A percentile compares a stretch with the other conserved stretches of the same genome.
phyloP scores from a whole-genome alignment of 2,113 vertebrate genomes.

The Cyanoramphus novaezelandiae region DNA sequence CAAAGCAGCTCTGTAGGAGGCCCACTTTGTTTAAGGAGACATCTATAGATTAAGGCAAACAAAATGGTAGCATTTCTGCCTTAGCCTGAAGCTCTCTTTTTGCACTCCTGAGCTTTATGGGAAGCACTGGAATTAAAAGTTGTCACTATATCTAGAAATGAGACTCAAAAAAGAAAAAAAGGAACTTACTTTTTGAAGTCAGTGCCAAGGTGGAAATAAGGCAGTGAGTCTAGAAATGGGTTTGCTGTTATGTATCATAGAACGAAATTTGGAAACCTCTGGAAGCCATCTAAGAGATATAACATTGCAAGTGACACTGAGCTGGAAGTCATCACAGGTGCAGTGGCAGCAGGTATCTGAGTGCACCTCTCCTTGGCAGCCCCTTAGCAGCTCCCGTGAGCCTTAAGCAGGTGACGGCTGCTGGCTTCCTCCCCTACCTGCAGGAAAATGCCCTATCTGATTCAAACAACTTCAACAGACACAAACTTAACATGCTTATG shows the following conservation, averaged over 20 bases:
- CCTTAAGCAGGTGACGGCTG: background rate
- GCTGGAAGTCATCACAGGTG: background rate
- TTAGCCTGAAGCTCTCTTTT: background rate
- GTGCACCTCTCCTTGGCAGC: background rate
- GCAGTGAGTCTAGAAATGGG: background rate
- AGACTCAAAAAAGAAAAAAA: background rate
- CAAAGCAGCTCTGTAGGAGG: background rate
- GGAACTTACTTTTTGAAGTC: background rate
- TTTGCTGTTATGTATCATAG: background rate
- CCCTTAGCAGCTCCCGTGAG: background rate
- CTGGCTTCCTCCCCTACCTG: background rate
- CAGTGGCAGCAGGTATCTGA: accelerated
- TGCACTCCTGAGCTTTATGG: background rate
- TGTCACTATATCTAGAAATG: background rate
- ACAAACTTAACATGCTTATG: accelerated
- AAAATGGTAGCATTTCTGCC: background rate
- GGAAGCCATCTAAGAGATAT: background rate
- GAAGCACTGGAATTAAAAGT: background rate
- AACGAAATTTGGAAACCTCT: background rate
- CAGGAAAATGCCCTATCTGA: background rate
- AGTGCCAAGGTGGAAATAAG: background rate
- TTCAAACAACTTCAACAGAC: background rate
- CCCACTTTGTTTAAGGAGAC: background rate
- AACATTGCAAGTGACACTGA: background rate
- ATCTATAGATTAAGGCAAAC: background rate